Base-by-base conservation (phyloP, 1,140 invertebrate genomes). In the Drosophila pseudoananassae region DNA sequence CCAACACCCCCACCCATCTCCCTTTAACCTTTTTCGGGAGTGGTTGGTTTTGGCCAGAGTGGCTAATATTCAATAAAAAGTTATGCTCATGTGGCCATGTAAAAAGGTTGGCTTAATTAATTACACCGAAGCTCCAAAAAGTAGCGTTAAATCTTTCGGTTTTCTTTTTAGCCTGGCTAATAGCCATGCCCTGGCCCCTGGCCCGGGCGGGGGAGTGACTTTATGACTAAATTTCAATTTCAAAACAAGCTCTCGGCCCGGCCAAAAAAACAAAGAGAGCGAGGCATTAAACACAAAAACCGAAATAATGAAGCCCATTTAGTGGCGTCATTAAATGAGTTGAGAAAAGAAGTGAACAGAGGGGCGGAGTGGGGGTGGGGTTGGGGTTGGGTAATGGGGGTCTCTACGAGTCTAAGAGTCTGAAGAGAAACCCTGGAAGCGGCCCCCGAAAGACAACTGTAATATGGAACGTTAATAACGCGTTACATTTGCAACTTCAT, bases 141-240 rank as follows among this genome's bases (percentile, higher is more conserved):
- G 60, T 76, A 83, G 83, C 83, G 83, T 88, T 83, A 87, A 88
- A 87, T 87, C 83, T 88, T 76, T 76, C 56, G 20, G 68, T 61
- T 74, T 65, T 61, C 17, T 53, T 60, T 66, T 57, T 52, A 25
- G 63, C 63, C 27, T 25, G 15, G 65, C 65, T 20, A 20, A 20
- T 20, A 20, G 20, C 20, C 20, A 20, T 20, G 20, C 20, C 20
- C 2, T 20, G 20, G 20, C 20, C 20, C 20, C 2, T 20, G 20
- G 20, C 20, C 20, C 20, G 2, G 20, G 20, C 1, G 70, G 40
- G 58, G 71, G 58, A 61, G 47, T 29, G 46, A 47, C 72, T 80
- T 88, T 88, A 87, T 87, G 83, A 89, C 83, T 88, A 80, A 89
- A 89, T 89, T 87, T 79, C 73, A 88, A 89, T 89, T 89, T 80